A percentile compares a stretch with the other conserved stretches of the same genome.
Evolutionary conservation across 2,113 vertebrate species (phyloP).

Genomic region (Psilopogon haemacephalus): DNA sequence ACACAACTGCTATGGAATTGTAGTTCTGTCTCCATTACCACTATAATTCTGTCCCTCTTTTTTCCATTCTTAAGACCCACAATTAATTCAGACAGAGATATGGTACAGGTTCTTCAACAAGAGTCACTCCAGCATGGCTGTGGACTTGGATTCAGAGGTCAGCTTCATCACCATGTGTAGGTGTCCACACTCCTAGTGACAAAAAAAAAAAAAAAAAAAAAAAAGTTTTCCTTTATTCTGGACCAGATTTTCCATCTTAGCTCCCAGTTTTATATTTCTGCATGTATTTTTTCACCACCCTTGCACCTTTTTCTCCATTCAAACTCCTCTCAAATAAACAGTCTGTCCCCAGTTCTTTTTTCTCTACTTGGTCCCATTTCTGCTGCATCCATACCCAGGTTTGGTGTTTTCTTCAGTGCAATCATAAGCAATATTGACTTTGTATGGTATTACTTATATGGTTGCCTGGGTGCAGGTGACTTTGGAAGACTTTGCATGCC

Average conservation of each 20-base stretch:
- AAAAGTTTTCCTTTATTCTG: neutral
- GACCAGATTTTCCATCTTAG: neutral
- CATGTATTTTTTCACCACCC: neutral
- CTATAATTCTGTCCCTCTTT: neutral
- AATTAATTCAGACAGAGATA: neutral
- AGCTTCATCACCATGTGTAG: neutral
- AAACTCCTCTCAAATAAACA: neutral
- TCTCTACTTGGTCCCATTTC: neutral
- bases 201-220: slow-evolving; percentile 1
- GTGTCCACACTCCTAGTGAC: neutral
- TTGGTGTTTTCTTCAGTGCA: neutral
- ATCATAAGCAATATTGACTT: neutral
- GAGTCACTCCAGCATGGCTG: neutral
- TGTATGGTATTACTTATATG: neutral
- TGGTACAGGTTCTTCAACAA: neutral
- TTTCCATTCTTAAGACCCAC: neutral
- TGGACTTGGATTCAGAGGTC: neutral
- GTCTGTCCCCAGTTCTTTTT: neutral
- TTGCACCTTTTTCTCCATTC: neutral
- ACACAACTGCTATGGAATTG: neutral
- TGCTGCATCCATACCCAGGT: neutral
- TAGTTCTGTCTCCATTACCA: neutral
- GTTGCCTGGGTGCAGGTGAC: neutral
- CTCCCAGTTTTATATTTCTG: neutral
- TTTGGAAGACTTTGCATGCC: neutral